These are phyloP conservation scores for Amphilophus citrinellus DNA, from an alignment of 2,113 vertebrate genomes.

Conservation along the genomic window DNA sequence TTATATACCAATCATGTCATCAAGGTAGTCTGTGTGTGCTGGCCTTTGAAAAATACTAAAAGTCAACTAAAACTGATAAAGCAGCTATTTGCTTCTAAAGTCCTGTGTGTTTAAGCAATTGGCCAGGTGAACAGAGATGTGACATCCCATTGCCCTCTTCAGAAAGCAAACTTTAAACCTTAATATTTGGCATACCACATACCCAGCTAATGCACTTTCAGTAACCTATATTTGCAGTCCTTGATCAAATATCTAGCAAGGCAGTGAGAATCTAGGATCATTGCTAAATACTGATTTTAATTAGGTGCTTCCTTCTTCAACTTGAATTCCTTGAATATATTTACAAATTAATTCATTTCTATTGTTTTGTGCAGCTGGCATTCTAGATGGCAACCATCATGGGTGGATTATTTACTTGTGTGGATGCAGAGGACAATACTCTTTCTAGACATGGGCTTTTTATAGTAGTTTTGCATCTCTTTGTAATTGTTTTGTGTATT, in stretches of 20 bases:
- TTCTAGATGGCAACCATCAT: not conserved
- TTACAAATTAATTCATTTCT: not conserved
- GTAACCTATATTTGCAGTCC: not conserved
- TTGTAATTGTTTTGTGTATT: no score
- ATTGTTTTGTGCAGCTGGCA: not conserved
- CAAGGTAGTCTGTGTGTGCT: constrained; percentile 11
- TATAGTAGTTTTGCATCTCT: not conserved
- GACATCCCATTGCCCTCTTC: not conserved
- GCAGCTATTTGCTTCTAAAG: constrained; percentile 13
- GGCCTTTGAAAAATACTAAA: constrained; percentile 38
- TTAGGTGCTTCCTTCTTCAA: not conserved
- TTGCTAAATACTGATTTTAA: not conserved
- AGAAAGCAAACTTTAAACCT: not conserved
- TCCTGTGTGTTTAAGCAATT: constrained; percentile 11
- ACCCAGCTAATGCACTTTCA: not conserved
- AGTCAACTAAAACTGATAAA: constrained; percentile 25
- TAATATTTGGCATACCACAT: not conserved
- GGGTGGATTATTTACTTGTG: not conserved
- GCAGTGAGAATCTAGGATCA: not conserved
- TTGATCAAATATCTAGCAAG: not conserved
- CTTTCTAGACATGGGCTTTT: not conserved
- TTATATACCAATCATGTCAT: not conserved
- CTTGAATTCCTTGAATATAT: not conserved
- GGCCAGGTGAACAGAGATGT: not conserved
- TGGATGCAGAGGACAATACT: not conserved